phyloP scores from a whole-genome alignment of 1,140 invertebrate genomes.

The Drosophila truncata region DNA sequence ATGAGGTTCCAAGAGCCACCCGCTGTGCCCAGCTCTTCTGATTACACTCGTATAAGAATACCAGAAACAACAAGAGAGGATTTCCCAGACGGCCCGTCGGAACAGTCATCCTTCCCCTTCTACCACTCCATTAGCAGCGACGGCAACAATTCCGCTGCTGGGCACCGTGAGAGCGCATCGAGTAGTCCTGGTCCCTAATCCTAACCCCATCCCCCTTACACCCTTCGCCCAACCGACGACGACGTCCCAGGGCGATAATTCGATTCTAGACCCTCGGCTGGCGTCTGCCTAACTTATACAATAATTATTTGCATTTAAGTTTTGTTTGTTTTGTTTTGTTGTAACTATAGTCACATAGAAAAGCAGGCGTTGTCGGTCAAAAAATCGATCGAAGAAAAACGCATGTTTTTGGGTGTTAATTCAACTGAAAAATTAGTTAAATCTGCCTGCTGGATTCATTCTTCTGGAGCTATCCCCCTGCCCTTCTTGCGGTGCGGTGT shows the following conservation, averaged over 20 bases:
- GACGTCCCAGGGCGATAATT: conserved; percentile 73
- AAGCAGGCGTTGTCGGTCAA: conserved; percentile 3
- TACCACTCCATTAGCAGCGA: conserved; percentile 29
- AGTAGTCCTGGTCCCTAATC: conserved; percentile 7
- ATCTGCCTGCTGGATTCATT: conserved; percentile 27
- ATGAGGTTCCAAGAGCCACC: conserved; percentile 66
- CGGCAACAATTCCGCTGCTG: conserved; percentile 36
- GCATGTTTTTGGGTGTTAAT: conserved; percentile 58
- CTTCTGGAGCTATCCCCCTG: conserved; percentile 1
- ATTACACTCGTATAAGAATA: conserved; percentile 65
- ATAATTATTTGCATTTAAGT: conserved; percentile 74
- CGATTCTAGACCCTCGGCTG: conserved; percentile 57
- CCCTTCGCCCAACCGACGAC: neutral
- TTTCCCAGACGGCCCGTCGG: conserved; percentile 65
- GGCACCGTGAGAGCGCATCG: conserved; percentile 64
- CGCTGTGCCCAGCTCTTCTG: conserved; percentile 73
- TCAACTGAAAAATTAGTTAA: conserved; percentile 74
- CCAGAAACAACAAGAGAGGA: conserved; percentile 50
- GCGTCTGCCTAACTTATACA: conserved; percentile 65
- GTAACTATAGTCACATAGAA: conserved; percentile 47
- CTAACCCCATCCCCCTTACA: neutral
- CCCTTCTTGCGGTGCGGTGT: conserved; percentile 1
- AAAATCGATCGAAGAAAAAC: conserved; percentile 19
- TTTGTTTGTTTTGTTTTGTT: conserved; percentile 58
- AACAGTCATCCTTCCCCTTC: conserved; percentile 9